phyloP scores from a whole-genome alignment of 1,140 invertebrate species.

The Tetragnatha versicolor region DNA sequence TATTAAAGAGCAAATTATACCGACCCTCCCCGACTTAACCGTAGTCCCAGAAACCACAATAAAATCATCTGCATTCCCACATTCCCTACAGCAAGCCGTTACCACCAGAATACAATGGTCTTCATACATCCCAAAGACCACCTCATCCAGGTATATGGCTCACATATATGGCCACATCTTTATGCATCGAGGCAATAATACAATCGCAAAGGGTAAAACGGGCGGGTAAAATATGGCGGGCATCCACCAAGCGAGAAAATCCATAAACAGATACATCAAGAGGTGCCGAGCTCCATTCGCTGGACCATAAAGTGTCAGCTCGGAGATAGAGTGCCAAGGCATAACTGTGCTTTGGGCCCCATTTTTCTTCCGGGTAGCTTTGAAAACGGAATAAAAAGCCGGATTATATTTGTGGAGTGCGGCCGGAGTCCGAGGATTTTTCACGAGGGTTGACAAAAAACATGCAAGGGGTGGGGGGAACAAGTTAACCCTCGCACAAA shows the following conservation, averaged over 20 bases:
- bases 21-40: too few relatives aligned
- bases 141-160: too few relatives aligned
- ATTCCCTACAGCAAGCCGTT: too few relatives aligned
- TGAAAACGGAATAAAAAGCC: constrained; percentile 1
- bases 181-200: not conserved
- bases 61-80: too few relatives aligned
- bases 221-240: not conserved
- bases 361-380: not conserved
- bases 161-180: not conserved
- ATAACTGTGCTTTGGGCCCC: not conserved
- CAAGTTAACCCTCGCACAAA: too few relatives aligned
- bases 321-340: not conserved
- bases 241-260: not conserved
- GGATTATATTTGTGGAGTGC: not conserved
- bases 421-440: not conserved
- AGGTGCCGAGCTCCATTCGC: not conserved
- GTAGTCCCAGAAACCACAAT: too few relatives aligned
- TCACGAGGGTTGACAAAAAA: not conserved
- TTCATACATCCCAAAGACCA: too few relatives aligned
- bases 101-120: too few relatives aligned
- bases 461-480: too few relatives aligned
- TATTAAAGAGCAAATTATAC: too few relatives aligned
- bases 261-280: constrained; percentile 5
- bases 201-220: not conserved
- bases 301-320: constrained; percentile 1